Conservation (phyloP, 2,797 vertebrate genomes). For the Esox masquinongy region DNA sequence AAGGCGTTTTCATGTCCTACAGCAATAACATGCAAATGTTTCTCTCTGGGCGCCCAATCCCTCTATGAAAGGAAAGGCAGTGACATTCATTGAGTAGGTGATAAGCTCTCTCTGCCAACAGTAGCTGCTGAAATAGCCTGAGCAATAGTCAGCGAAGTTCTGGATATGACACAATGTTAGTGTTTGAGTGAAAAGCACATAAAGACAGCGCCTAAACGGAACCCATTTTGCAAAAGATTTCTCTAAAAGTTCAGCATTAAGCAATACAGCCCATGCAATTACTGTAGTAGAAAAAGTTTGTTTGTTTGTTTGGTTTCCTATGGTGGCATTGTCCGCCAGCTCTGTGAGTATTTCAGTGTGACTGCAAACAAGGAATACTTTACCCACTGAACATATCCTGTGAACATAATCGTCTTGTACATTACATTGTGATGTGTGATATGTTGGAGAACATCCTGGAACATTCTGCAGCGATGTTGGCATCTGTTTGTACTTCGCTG, state of each 20-base stretch:
- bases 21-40: slow-evolving; percentile 30
- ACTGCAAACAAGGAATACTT: background rate
- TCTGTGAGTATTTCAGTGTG: background rate
- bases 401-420: background rate
- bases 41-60: slow-evolving; percentile 28
- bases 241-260: no score
- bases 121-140: background rate
- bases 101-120: background rate
- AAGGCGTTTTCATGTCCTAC: slow-evolving; percentile 8
- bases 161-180: background rate
- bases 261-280: no score
- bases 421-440: background rate
- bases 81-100: background rate
- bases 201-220: background rate
- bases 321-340: background rate
- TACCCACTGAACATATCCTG: background rate
- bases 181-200: background rate
- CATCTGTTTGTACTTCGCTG: slow-evolving; percentile 25
- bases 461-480: slow-evolving; percentile 5
- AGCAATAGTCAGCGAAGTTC: background rate
- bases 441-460: background rate
- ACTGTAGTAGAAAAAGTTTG: background rate
- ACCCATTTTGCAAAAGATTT: no score
- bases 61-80: background rate
- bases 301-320: background rate